Percentiles rank a stretch among this genome's conserved stretches.
phyloP scores from a whole-genome alignment of 2,113 vertebrate species.

The Tachysurus vachellii region DNA sequence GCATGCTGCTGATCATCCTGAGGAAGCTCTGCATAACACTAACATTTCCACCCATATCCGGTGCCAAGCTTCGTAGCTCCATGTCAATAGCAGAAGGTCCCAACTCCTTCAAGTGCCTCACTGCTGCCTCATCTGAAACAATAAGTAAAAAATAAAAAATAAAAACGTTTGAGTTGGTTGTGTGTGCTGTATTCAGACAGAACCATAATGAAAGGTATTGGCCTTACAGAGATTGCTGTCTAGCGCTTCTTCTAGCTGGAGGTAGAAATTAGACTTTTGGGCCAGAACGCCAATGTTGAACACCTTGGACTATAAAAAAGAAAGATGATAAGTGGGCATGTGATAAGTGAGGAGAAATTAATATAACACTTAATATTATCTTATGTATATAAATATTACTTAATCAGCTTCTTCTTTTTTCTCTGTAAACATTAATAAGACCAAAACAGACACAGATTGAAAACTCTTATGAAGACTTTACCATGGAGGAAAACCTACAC shows the following conservation, averaged over 20 bases:
- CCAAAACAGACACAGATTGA: background rate
- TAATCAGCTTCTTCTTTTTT: background rate
- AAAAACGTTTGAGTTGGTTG: background rate
- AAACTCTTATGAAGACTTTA: background rate
- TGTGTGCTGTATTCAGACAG: background rate
- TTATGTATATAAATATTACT: background rate
- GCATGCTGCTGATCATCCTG: slow-evolving; percentile 82
- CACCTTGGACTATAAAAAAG: slow-evolving; percentile 84
- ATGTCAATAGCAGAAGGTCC: slow-evolving; percentile 81
- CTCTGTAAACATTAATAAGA: background rate
- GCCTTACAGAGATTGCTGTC: slow-evolving; percentile 80
- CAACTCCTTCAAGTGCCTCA: slow-evolving; percentile 80
- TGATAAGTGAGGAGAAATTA: background rate
- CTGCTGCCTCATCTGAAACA: slow-evolving; percentile 72
- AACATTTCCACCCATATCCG: slow-evolving; percentile 81
- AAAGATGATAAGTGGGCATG: background rate
- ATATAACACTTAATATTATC: background rate
- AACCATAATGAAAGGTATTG: background rate
- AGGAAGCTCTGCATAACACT: slow-evolving; percentile 83
- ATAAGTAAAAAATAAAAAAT: background rate
- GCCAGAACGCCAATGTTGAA: slow-evolving; percentile 78
- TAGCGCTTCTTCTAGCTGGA: slow-evolving; percentile 80
- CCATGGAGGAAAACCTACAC: background rate
- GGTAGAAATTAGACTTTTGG: slow-evolving; percentile 83
- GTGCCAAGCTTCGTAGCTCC: slow-evolving; percentile 79